phyloP scores from a whole-genome alignment of 1,140 invertebrate species.

The Eriocheir sinensis region DNA sequence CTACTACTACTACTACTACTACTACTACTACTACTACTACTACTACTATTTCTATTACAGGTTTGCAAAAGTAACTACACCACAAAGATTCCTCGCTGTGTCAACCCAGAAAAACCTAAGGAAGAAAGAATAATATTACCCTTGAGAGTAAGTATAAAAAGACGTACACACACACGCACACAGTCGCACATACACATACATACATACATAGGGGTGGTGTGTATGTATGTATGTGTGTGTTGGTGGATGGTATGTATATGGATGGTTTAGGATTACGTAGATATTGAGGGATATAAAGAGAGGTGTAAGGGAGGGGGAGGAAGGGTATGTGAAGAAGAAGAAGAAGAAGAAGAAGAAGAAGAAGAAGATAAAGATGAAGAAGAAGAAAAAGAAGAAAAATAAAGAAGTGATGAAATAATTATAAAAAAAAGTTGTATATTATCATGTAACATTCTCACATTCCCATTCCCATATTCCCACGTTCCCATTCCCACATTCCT shows the following conservation, averaged over 20 bases:
- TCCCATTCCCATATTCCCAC: background rate
- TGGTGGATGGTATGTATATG: background rate
- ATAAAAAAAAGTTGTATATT: too few relatives aligned
- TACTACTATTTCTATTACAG: conserved; percentile 45
- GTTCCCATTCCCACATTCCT: background rate
- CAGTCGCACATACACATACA: background rate
- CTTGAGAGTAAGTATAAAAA: conserved; percentile 57
- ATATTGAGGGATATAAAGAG: too few relatives aligned
- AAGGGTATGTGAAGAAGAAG: too few relatives aligned
- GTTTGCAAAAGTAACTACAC: conserved; percentile 71
- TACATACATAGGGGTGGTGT: background rate
- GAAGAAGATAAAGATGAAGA: too few relatives aligned
- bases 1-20: conserved; percentile 23
- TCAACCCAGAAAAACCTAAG: background rate
- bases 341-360: too few relatives aligned
- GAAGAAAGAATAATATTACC: conserved; percentile 64
- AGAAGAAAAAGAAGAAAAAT: too few relatives aligned
- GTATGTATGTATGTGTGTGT: background rate
- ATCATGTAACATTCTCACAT: background rate
- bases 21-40: conserved; percentile 19
- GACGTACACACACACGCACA: conserved; percentile 5
- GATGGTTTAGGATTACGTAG: too few relatives aligned
- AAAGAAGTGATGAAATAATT: too few relatives aligned
- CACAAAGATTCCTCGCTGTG: conserved; percentile 60
- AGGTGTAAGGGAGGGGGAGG: too few relatives aligned